Conservation (phyloP, 2,113 vertebrate genomes). For the Brachyistius frenatus region DNA sequence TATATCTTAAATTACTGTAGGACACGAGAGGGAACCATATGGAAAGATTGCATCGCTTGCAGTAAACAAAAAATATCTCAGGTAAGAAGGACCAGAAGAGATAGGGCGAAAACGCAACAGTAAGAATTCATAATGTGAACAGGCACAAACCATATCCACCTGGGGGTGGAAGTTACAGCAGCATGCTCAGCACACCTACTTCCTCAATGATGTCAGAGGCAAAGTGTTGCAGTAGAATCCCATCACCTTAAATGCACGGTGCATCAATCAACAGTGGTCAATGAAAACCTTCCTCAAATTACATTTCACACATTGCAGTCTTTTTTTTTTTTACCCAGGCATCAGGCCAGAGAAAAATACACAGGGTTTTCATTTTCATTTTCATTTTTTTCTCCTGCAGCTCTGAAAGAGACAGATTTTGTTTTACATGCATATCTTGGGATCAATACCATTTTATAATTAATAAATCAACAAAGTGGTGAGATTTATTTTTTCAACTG, state of each 20-base stretch:
- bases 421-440: slow-evolving; percentile 31
- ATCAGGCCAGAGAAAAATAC: neutral
- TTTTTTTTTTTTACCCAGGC: neutral
- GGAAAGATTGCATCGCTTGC: too few species aligned
- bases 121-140: neutral
- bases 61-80: too few species aligned
- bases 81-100: too few species aligned
- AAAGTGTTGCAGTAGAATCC: neutral
- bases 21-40: too few species aligned
- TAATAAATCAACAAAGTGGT: slow-evolving; percentile 45
- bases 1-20: too few species aligned
- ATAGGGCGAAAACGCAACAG: too few species aligned
- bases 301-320: neutral
- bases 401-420: slow-evolving; percentile 39
- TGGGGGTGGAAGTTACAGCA: neutral
- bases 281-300: neutral
- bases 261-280: neutral
- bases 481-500: neutral
- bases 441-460: slow-evolving; percentile 23
- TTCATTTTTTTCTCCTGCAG: neutral
- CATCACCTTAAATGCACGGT: neutral
- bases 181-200: neutral
- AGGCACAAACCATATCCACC: neutral
- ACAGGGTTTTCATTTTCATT: neutral
- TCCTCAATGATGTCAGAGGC: neutral